Percentiles rank a stretch among this genome's conserved stretches.
Evolutionary conservation across 2,113 vertebrate genomes (phyloP).

Genomic region (Cinclus mexicanus): DNA sequence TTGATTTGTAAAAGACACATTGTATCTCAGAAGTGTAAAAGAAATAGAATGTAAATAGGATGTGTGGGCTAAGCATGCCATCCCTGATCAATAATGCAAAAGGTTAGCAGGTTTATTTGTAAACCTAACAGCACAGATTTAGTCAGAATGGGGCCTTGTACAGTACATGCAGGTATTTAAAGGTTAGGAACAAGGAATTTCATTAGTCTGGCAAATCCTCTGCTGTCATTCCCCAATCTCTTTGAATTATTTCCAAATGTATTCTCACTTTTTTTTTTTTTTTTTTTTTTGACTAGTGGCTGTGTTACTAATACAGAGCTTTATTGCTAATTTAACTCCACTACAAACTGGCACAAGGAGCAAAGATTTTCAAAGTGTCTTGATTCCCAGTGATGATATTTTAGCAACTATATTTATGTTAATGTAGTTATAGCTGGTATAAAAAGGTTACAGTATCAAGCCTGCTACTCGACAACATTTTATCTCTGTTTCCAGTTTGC

Average conservation of each 20-base stretch:
- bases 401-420: constrained; percentile 2
- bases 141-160: background rate
- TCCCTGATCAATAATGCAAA: constrained; percentile 56
- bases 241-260: constrained; percentile 8
- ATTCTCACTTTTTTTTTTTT: background rate
- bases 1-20: background rate
- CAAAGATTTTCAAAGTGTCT: background rate
- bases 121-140: background rate
- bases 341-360: background rate
- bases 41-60: constrained; percentile 25
- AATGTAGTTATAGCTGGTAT: background rate
- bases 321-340: constrained; percentile 10
- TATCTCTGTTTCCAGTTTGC: constrained; percentile 53
- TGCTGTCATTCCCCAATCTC: background rate
- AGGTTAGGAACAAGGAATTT: constrained; percentile 25
- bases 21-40: background rate
- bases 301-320: background rate
- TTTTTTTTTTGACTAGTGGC: background rate
- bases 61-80: background rate
- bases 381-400: background rate
- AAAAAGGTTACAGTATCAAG: constrained; percentile 27
- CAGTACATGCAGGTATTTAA: background rate
- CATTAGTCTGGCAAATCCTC: constrained; percentile 24
- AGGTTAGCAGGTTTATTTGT: constrained; percentile 41
- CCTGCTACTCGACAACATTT: constrained; percentile 40